Base-by-base conservation (phyloP, 2,888 invertebrate genomes). In the Scaeva pyrastri region DNA sequence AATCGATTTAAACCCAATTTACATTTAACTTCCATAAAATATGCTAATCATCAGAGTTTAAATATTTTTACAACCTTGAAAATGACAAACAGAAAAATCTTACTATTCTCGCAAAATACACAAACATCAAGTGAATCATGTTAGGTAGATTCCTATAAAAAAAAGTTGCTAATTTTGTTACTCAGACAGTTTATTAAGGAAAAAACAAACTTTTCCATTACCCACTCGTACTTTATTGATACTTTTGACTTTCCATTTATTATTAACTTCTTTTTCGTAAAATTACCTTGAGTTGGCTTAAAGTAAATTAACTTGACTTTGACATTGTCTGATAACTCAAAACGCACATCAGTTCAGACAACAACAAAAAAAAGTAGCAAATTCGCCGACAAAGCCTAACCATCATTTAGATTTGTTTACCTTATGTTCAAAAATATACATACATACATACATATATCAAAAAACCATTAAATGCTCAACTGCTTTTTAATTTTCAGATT, bases 381-480 rank as follows among this genome's bases (percentile, higher is more conserved):
- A 62, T 62, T 62, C 10, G 23, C 41, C 60, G 21, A 41, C 41
- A 31, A 31, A 31, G 26, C 43, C 43, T 26, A 45, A 43, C 62
- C 43, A 45, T 62, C 10, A 31, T 31, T 8, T 26, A 21, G 0
- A 45, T n/a, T 23, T 66, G 41, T 79, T 52, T 39, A 50, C 21
- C 23, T 50, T 23, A 31, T 21, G 48, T 39, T 71, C 1, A 31
- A 55, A 39, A 43, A 45, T 64, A n/a, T n/a, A n/a, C n/a, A n/a
- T n/a, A n/a, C n/a, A n/a, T n/a, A n/a, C n/a, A n/a, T n/a, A n/a
- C n/a, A n/a, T n/a, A n/a, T n/a, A 73, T 56, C 45, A 66, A 39
- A 58, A 72, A 79, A 14, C 43, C 43, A 41, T 72, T 66, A n/a
- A 48, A 39, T 55, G 45, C 52, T 71, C 41, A 26, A 62, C 72